phyloP scores from a whole-genome alignment of 2,797 vertebrate species.

The Pitangus sulphuratus region DNA sequence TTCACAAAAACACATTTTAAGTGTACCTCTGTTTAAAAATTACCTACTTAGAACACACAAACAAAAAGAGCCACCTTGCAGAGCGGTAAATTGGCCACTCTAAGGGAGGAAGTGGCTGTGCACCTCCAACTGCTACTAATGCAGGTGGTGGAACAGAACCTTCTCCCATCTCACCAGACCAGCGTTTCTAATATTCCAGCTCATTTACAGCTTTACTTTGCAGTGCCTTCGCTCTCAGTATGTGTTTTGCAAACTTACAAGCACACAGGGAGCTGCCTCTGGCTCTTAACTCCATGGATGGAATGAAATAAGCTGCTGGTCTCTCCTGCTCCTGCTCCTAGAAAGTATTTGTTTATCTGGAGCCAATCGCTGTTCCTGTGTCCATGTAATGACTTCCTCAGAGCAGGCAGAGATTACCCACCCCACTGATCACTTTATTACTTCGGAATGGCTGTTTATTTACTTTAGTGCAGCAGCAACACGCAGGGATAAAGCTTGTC shows the following conservation, averaged over 20 bases:
- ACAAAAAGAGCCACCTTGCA: not conserved
- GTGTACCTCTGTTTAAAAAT: not conserved
- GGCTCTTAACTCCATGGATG: constrained; percentile 3
- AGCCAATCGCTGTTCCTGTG: constrained; percentile 32
- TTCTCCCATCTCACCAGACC: not conserved
- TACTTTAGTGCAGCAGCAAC: constrained; percentile 72
- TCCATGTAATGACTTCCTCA: constrained; percentile 72
- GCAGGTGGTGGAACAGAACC: not conserved
- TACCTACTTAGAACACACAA: not conserved
- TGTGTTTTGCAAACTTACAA: not conserved
- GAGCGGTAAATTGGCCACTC: not conserved
- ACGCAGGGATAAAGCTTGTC: constrained; percentile 59
- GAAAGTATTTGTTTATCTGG: constrained; percentile 72
- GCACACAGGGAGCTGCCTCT: not conserved
- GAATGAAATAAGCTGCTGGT: constrained; percentile 46
- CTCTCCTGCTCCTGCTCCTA: constrained; percentile 15
- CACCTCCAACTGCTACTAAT: not conserved
- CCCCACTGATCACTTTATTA: constrained; percentile 74
- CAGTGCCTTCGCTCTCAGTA: not conserved
- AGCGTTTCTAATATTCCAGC: not conserved
- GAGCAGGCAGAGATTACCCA: constrained; percentile 73
- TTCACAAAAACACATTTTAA: not conserved
- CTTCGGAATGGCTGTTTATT: constrained; percentile 77
- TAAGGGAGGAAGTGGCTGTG: not conserved
- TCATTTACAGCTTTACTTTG: not conserved